These are phyloP conservation scores for Bruchidius siliquastri DNA, from an alignment of 2,888 invertebrate species.

Conservation along the genomic window DNA sequence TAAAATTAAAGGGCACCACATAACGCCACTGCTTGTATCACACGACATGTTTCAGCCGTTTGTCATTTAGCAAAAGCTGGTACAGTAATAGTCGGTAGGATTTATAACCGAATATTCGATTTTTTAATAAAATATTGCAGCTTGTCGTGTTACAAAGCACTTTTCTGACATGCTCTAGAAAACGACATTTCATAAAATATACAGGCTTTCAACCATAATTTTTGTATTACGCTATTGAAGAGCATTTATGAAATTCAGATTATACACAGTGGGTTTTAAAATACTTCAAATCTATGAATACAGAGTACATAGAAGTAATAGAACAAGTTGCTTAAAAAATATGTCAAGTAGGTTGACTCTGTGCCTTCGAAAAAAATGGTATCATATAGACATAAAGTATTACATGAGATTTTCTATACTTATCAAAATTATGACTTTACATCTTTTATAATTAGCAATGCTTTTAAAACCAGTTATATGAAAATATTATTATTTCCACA, in stretches of 20 bases:
- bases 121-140: neutral
- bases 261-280: neutral
- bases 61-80: neutral
- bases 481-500: too few species aligned
- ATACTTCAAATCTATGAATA: too few species aligned
- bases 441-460: too few species aligned
- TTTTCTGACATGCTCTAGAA: neutral
- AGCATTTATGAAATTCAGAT: neutral
- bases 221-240: neutral
- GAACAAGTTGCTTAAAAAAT: too few species aligned
- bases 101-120: neutral
- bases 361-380: too few species aligned
- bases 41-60: neutral
- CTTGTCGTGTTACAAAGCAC: neutral
- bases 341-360: too few species aligned
- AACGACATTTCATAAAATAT: neutral
- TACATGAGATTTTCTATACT: too few species aligned
- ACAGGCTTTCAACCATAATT: neutral
- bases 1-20: neutral
- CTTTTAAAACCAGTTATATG: too few species aligned
- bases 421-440: too few species aligned
- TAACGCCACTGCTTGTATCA: neutral
- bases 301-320: too few species aligned
- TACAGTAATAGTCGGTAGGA: neutral
- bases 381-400: too few species aligned